Evolutionary conservation across 2,888 invertebrate species (phyloP), one percentile per base, ranked within the genome.

Genomic region (Parasteatoda lunata): DNA sequence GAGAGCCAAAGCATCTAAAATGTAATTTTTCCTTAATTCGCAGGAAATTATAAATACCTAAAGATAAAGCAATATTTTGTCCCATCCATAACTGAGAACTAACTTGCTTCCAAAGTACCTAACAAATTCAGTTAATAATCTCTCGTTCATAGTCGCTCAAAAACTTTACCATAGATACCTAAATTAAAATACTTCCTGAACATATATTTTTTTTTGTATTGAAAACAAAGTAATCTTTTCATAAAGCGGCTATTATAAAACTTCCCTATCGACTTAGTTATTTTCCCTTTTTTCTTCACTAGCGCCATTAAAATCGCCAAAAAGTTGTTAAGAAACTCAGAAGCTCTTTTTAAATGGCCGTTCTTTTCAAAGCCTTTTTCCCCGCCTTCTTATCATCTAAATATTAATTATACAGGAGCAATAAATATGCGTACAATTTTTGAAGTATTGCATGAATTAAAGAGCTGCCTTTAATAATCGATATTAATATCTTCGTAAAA

Each of bases 401-500:
- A 59, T 59, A 59, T 59, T 59, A 59, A 59, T 59, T 59, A 11
- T n/a, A 59, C 11, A 0, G 59, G 4, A n/a, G 59, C 59, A 59
- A 59, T 59, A 59, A 59, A 59, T 59, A 59, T 59, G 59, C 59
- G 59, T 59, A n/a, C 59, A 59, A n/a, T 59, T n/a, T 30, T 59
- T 59, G 59, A 59, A 59, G 59, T 59, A n/a, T n/a, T 59, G 59
- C 59, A 59, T 59, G n/a, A 59, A 59, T 59, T 59, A 59, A 59
- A 59, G 59, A 4, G 59, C 9, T 59, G 59, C 59, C n/a, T 59
- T 59, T 59, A 59, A 59, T 59, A 59, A 59, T 59, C 59, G 59
- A 59, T 59, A 59, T 59, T 59, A 59, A 59, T 59, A 59, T 59
- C n/a, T 9, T 59, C 59, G n/a, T 59, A 72, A 72, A 72, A 54